Evolutionary conservation across 2,113 vertebrate species (phyloP), one percentile per base, ranked within the genome.

Genomic region (Corythornis vintsioides): DNA sequence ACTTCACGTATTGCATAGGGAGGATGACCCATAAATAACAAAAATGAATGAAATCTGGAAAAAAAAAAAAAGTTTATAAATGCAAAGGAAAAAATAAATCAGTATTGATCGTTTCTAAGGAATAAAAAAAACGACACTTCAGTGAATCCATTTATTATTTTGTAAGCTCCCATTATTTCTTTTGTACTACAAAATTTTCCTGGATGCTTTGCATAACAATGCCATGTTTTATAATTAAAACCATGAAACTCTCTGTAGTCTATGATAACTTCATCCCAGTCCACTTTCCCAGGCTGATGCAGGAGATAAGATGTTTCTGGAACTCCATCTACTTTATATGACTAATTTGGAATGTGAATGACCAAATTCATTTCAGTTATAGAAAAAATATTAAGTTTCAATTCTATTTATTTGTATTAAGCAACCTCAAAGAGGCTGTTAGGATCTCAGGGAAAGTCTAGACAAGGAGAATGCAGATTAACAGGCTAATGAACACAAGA

Each of bases 21-120:
- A 7, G 99, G 98, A 66, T 99, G 98, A 63, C 99, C 99, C 98
- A 99, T 98, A 94, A 99, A 99, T 95, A 99, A 97, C 87, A 99
- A 96, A 95, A 99, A 99, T 28, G 99, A 98, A 65, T 99, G 99
- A 96, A 99, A 99, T 95, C 99, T 99, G 97, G 33, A 96, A 93
- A n/a, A 85, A 64, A 85, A 64, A 53, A 94, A 67, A 6, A 33
- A 89, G 65, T 84, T 90, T 25, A 73, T 48, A 91, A 81, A 94
- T 56, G 45, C 28, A 90, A 70, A 90, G 29, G 47, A 38, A 40
- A 87, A 75, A 87, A 75, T 65, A 38, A 50, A 45, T 15, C 42
- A 33, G 69, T 83, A 35, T 20, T 57, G 47, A 79, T 43, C 14
- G 13, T 52, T 83, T 91, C 81, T 67, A 20, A 59, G 33, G 43